A percentile compares a stretch with the other conserved stretches of the same genome.
phyloP scores from a whole-genome alignment of 1,140 invertebrate genomes.

The Mya arenaria region DNA sequence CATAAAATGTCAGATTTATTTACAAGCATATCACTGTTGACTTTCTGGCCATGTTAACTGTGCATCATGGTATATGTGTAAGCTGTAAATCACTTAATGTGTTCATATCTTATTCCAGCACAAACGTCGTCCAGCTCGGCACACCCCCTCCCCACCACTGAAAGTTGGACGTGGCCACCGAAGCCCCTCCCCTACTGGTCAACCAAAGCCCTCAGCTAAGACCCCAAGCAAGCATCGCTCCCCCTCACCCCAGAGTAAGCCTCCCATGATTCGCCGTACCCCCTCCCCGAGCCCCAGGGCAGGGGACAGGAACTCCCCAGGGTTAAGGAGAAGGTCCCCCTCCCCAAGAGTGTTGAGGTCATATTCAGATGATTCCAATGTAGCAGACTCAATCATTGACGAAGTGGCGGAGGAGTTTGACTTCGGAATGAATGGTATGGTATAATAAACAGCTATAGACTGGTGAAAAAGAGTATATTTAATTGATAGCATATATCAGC shows the following conservation, averaged over 20 bases:
- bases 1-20: no score
- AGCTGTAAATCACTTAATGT: no score
- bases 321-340: constrained; percentile 37
- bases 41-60: no score
- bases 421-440: constrained; percentile 57
- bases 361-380: constrained; percentile 61
- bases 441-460: no score
- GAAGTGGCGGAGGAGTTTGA: constrained; percentile 61
- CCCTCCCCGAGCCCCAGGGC: constrained; percentile 49
- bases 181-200: constrained; percentile 6
- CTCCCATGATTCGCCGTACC: constrained; percentile 45
- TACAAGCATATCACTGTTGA: no score
- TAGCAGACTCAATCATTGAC: constrained; percentile 63
- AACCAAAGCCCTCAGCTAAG: not conserved
- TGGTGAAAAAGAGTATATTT: no score
- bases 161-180: constrained; percentile 17
- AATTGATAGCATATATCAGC: no score
- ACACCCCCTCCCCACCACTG: not conserved
- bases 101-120: no score
- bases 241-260: constrained; percentile 25
- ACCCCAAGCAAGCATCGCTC: constrained; percentile 7
- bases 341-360: constrained; percentile 40
- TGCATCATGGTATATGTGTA: no score
- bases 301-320: constrained; percentile 28
- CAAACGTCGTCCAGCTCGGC: constrained; percentile 6